These are phyloP conservation scores for Taxidea taxus DNA, from an alignment of 2,113 vertebrate species.

Conservation along the genomic window DNA sequence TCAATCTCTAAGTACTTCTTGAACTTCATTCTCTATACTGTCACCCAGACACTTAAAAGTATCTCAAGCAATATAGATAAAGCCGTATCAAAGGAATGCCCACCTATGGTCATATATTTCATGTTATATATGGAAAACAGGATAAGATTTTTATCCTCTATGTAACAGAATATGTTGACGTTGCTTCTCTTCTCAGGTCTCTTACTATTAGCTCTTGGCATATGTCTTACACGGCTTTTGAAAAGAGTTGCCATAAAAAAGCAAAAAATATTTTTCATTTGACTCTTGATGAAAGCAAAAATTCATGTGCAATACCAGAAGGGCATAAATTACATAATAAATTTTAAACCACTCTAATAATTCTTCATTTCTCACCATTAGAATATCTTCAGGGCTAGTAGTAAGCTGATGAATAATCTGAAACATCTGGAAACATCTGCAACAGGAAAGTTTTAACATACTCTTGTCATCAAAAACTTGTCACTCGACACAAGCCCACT, in stretches of 20 bases:
- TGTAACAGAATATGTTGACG: not conserved
- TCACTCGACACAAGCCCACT: constrained; percentile 22
- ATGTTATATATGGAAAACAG: not conserved
- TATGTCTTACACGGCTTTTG: constrained; percentile 19
- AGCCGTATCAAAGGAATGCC: not conserved
- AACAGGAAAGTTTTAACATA: constrained; percentile 61
- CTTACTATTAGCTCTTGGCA: not conserved
- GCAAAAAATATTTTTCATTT: constrained; percentile 30
- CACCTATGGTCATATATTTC: not conserved
- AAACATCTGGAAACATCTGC: constrained; percentile 96
- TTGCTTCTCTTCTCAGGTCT: constrained; percentile 1
- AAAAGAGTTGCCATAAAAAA: constrained; percentile 36
- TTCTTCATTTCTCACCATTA: constrained; percentile 86
- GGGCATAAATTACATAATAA: not conserved
- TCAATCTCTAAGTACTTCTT: constrained; percentile 3
- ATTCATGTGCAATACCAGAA: not conserved
- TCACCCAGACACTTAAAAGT: not conserved
- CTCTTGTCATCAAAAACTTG: not conserved
- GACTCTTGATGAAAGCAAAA: constrained; percentile 26
- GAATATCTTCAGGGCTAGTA: constrained; percentile 91
- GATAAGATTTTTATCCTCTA: not conserved
- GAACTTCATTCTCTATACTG: not conserved
- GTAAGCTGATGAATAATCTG: constrained; percentile 95
- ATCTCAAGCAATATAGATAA: not conserved
- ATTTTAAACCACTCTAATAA: constrained; percentile 35